phyloP scores from a whole-genome alignment of 2,888 invertebrate genomes.

The Drosophila merina region DNA sequence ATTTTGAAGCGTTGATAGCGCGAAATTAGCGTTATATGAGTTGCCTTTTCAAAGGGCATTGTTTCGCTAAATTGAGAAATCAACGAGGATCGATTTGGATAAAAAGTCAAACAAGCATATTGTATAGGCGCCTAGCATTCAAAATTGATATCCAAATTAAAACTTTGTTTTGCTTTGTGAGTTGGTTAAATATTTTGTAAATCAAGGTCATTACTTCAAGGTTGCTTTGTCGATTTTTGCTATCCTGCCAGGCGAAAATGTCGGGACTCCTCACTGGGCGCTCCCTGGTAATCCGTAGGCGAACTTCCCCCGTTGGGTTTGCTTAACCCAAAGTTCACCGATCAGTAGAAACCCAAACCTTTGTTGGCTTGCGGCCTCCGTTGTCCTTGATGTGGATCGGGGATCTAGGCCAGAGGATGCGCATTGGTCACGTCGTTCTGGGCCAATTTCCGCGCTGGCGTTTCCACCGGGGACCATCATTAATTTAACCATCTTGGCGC shows the following conservation, averaged over 20 bases:
- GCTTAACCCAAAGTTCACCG: slow-evolving; percentile 64
- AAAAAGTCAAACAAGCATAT: not conserved
- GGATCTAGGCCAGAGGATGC: slow-evolving; percentile 7
- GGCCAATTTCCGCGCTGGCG: slow-evolving; percentile 73
- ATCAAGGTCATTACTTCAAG: slow-evolving; percentile 49
- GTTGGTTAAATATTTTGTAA: too few species aligned
- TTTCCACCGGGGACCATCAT: slow-evolving; percentile 60
- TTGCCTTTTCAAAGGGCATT: slow-evolving; percentile 63
- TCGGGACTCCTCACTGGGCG: slow-evolving; percentile 28
- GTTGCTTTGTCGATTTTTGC: slow-evolving; percentile 11
- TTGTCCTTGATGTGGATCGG: slow-evolving; percentile 59
- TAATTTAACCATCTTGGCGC: slow-evolving; percentile 67
- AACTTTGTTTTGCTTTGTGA: not conserved
- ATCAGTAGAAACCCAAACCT: slow-evolving; percentile 64
- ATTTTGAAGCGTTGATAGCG: slow-evolving; percentile 62
- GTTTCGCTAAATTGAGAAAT: slow-evolving; percentile 65
- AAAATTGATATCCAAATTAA: not conserved
- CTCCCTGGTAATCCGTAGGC: slow-evolving; percentile 20
- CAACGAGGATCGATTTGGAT: slow-evolving; percentile 46
- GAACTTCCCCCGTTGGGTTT: slow-evolving; percentile 65
- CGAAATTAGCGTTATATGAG: slow-evolving; percentile 75
- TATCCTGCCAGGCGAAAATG: slow-evolving; percentile 65
- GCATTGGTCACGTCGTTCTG: slow-evolving; percentile 60
- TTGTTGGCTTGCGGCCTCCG: slow-evolving; percentile 73
- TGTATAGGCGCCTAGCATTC: not conserved